Base-by-base conservation (phyloP, 2,797 vertebrate genomes). In the Sebastes hubbsi region DNA sequence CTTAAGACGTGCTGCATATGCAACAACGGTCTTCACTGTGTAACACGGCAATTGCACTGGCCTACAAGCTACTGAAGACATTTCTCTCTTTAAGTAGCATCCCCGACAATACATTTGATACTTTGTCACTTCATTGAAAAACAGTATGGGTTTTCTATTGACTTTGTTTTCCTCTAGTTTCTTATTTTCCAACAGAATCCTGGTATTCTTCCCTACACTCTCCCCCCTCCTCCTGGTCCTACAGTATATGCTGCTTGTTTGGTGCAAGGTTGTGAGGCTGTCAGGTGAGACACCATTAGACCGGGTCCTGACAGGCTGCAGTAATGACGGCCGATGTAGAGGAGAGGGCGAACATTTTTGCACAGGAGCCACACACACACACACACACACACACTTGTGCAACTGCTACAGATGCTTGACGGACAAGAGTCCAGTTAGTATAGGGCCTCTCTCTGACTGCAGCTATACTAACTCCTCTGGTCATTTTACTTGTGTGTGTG, bases 261-360 rank as follows among this genome's bases (percentile, higher is more conserved):
- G 90, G 80, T 85, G 75, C 71, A 78, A 77, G 72, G 77, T 74
- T 93, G 88, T 84, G 72, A 78, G 79, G 78, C 74, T 94, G 89
- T 93, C 91, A 94, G 91, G 87, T 91, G 93, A 94, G 87, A 87
- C 81, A 80, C 83, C 87, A 94, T 93, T 93, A 94, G 85, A 87
- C 49, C n/a, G 63, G 72, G 86, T 88, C 86, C 84, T 93, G 91
- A 94, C 92, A 94, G 82, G 80, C 72, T 78, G 69, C 67, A 42
- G 82, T 91, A 93, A 94, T 90, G 90, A 93, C 77, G 59, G 61
- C 76, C 91, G 56, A 79, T 72, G 75, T 67, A 89, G 75, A 67
- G 77, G 76, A 79, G 78, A 80, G 65, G 66, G 70, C 13, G 55
- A 84, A 84, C 80, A 69, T 66, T 88, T 88, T 84, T 75, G 75